Evolutionary conservation across 2,113 vertebrate genomes (phyloP).

Genomic region (Otis tarda): DNA sequence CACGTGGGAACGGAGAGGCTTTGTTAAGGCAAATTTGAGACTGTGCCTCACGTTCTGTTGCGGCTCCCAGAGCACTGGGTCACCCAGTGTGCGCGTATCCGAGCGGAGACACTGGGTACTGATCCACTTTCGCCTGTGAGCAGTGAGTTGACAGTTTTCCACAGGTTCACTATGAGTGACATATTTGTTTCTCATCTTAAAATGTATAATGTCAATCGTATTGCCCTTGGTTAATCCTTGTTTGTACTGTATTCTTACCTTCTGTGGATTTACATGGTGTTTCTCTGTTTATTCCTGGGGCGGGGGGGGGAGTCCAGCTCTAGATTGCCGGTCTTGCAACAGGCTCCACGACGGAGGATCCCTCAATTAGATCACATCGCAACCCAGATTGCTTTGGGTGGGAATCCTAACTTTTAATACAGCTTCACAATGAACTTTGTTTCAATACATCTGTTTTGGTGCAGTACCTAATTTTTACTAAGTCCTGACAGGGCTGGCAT

Average conservation of each 20-base stretch:
- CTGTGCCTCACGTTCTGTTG: neutral
- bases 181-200: neutral
- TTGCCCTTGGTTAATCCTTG: neutral
- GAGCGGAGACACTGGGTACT: neutral
- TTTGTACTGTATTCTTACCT: neutral
- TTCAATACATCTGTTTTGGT: neutral
- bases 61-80: too few relatives aligned
- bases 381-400: neutral
- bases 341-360: neutral
- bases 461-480: neutral
- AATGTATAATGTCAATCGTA: neutral
- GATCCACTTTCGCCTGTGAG: neutral
- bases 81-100: neutral
- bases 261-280: neutral
- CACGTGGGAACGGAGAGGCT: fast-evolving
- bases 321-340: neutral
- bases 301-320: neutral
- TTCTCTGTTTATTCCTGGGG: neutral
- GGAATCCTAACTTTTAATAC: neutral
- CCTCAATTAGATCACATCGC: neutral
- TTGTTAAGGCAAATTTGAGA: fast-evolving
- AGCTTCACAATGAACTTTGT: neutral
- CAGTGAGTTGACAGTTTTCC: neutral
- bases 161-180: neutral
- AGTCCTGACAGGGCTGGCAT: neutral